Percentiles rank a stretch among this genome's conserved stretches.
Evolutionary conservation across 2,888 invertebrate genomes (phyloP).

Genomic region (Eupithecia abbreviata): DNA sequence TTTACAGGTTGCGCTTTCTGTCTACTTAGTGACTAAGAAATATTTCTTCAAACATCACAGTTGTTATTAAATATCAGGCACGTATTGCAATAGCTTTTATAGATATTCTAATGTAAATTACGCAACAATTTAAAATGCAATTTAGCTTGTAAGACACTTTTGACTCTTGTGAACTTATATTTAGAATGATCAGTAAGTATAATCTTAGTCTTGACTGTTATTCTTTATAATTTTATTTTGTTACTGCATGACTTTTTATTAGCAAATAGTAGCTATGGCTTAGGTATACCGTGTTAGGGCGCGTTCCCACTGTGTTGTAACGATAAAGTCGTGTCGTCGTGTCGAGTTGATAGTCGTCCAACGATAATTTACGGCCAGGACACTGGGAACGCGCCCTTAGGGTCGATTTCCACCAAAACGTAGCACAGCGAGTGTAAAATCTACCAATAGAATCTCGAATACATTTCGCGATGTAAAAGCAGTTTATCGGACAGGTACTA

Average conservation of each 20-base stretch:
- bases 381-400: neutral
- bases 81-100: neutral
- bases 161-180: slow-evolving; percentile 23
- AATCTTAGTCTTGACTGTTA: slow-evolving; percentile 46
- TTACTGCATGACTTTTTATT: slow-evolving; percentile 54
- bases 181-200: slow-evolving; percentile 6
- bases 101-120: neutral
- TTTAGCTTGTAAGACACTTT: slow-evolving; percentile 23
- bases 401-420: slow-evolving; percentile 7
- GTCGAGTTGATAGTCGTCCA: no score
- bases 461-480: slow-evolving; percentile 22
- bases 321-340: no score
- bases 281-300: slow-evolving; percentile 21
- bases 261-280: slow-evolving; percentile 52
- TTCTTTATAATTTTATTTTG: slow-evolving; percentile 66
- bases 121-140: slow-evolving; percentile 5
- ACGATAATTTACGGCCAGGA: no score
- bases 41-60: neutral
- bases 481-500: neutral
- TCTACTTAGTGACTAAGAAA: neutral
- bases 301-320: no score
- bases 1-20: slow-evolving; percentile 4
- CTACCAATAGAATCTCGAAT: neutral
- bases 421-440: neutral
- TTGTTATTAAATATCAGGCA: neutral